Conservation (phyloP, 2,888 invertebrate species). For the Auanema freiburgensis region DNA sequence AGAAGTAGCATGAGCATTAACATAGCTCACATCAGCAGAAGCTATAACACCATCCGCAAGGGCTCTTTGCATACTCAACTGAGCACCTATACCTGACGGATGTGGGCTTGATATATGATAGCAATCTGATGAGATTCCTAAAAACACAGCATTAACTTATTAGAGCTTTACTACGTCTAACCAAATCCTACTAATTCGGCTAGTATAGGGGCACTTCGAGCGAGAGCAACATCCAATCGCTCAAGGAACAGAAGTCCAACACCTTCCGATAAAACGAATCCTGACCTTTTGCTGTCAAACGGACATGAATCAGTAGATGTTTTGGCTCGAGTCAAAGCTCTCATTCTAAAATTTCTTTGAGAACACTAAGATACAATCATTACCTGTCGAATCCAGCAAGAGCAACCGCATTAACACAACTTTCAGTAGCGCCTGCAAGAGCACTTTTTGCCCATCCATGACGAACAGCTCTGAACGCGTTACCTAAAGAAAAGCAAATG, state of each 20-base stretch:
- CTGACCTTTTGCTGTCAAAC: conserved; percentile 78
- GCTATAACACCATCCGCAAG: conserved; percentile 73
- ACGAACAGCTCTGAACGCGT: conserved; percentile 37
- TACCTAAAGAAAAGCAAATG: conserved; percentile 16
- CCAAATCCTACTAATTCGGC: conserved; percentile 91
- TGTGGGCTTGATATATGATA: conserved; percentile 86
- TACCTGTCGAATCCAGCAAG: conserved; percentile 48
- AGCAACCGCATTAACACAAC: conserved; percentile 46
- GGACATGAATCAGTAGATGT: conserved; percentile 78
- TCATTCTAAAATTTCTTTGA: conserved; percentile 34
- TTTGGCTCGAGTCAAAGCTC: conserved; percentile 43
- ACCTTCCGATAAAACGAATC: conserved; percentile 98
- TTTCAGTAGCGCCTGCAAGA: conserved; percentile 54
- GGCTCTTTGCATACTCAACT: conserved; percentile 83
- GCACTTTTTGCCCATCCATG: conserved; percentile 73
- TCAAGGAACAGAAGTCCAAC: conserved; percentile 78
- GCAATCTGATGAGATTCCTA: conserved; percentile 71
- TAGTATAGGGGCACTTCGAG: conserved; percentile 79
- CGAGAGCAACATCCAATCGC: conserved; percentile 81
- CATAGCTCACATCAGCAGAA: conserved; percentile 68
- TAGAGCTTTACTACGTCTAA: no score
- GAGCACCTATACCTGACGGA: conserved; percentile 85
- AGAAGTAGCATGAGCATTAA: conserved; percentile 97
- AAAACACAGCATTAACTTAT: background rate
- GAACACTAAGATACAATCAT: background rate